A percentile compares a stretch with the other conserved stretches of the same genome.
Evolutionary conservation across 2,888 invertebrate genomes (phyloP).

Genomic region (Torymus auratus): DNA sequence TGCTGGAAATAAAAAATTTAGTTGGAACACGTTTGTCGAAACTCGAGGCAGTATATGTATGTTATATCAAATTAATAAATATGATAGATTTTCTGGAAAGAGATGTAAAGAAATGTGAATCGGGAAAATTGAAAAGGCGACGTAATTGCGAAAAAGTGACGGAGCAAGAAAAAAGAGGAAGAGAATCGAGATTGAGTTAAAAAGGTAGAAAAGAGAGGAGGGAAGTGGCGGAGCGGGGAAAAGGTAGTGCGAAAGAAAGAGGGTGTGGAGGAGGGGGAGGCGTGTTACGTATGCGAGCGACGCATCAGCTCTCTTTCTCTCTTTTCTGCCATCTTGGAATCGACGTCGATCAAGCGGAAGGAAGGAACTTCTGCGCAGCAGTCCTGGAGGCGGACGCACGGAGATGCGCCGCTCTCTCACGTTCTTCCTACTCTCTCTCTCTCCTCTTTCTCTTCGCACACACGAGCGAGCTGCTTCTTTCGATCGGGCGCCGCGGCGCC

Average conservation of each 20-base stretch:
- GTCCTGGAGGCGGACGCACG: slow-evolving; percentile 54
- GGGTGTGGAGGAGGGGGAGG: not conserved
- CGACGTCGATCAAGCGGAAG: slow-evolving; percentile 74
- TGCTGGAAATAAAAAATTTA: not conserved
- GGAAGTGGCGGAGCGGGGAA: slow-evolving; percentile 22
- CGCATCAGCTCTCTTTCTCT: slow-evolving; percentile 47
- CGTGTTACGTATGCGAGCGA: slow-evolving; percentile 56
- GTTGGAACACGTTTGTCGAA: too few species aligned
- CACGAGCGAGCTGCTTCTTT: slow-evolving; percentile 24
- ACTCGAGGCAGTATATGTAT: too few species aligned
- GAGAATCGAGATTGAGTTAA: slow-evolving; percentile 51
- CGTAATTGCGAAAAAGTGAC: slow-evolving; percentile 57
- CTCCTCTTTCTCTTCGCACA: slow-evolving; percentile 7
- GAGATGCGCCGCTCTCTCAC: slow-evolving; percentile 58
- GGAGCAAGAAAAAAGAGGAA: slow-evolving; percentile 29
- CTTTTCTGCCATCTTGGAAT: slow-evolving; percentile 73
- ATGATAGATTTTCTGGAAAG: too few species aligned
- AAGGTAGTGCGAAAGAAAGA: slow-evolving; percentile 8
- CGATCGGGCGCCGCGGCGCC: slow-evolving; percentile 30
- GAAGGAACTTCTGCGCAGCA: slow-evolving; percentile 65
- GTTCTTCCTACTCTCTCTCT: slow-evolving; percentile 57
- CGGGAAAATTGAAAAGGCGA: slow-evolving; percentile 48
- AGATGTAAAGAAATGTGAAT: too few species aligned
- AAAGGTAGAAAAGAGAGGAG: slow-evolving; percentile 19
- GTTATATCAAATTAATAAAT: too few species aligned